Percentiles rank a stretch among this genome's conserved stretches.
phyloP scores from a whole-genome alignment of 2,888 invertebrate genomes.

The Odontocolon sp. region DNA sequence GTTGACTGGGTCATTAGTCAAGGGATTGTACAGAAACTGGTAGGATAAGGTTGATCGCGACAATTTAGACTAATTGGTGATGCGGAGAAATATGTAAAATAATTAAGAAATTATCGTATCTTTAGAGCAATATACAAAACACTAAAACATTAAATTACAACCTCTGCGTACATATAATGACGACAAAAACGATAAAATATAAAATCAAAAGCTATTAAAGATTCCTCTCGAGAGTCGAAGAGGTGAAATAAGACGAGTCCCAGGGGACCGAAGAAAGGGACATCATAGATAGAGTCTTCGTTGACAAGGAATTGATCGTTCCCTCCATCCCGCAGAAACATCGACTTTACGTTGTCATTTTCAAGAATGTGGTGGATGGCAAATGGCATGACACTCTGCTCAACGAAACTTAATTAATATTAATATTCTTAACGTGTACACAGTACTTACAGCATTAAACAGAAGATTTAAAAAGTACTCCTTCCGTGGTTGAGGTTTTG shows the following conservation, averaged over 20 bases:
- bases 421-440: constrained; percentile 53
- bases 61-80: no score
- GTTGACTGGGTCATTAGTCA: no score
- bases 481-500: constrained; percentile 7
- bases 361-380: constrained; percentile 16
- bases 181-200: no score
- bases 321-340: constrained; percentile 39
- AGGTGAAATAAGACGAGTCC: constrained; percentile 26
- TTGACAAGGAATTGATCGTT: constrained; percentile 54
- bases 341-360: constrained; percentile 49
- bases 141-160: no score
- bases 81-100: no score
- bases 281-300: neutral
- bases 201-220: constrained; percentile 16
- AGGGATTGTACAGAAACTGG: neutral
- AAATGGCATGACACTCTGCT: constrained; percentile 34
- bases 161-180: no score
- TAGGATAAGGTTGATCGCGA: no score
- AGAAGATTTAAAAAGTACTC: constrained; percentile 26
- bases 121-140: no score
- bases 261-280: constrained; percentile 17
- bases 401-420: constrained; percentile 52
- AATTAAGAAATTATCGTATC: no score
- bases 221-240: constrained; percentile 39
- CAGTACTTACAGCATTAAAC: constrained; percentile 41